Evolutionary conservation across 2,888 invertebrate genomes (phyloP), one percentile per base, ranked within the genome.

Genomic region (Argyresthia goedartella): DNA sequence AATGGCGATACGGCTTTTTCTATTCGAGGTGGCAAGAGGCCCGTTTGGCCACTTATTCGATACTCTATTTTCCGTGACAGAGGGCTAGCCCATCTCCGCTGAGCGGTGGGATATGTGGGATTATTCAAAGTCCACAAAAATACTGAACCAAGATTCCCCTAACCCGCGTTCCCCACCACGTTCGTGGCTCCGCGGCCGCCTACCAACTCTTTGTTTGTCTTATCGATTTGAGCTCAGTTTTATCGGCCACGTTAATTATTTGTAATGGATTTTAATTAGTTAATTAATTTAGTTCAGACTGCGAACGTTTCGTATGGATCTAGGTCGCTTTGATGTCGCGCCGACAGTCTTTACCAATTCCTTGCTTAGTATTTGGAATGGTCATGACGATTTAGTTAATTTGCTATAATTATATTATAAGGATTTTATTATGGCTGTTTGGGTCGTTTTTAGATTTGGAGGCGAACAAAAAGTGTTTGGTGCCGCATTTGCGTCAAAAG

Each of bases 221-320:
- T 69, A 72, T 73, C 68, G 72, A 71, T 69, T 53, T 62, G 66
- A 57, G 63, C 61, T 65, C 66, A 67, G 69, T 68, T 69, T 73
- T 69, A 73, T 71, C 72, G 72, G 60, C 60, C 55, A 54, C 62
- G 59, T 67, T 74, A 73, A 73, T 72, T 73, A 73, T 71, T 72
- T 71, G 70, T 73, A 73, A 75, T 74, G 77, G 79, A 67, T 74
- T 77, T 74, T 78, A 80, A 80, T 80, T 77, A 79, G 79, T 77
- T 79, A 77, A 80, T 79, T 76, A 74, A 77, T 76, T 77, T 76
- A 73, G 74, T 75, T 71, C 66, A 64, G 63, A 59, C 64, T 60
- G 60, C 56, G 61, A 59, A 62, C 65, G 62, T 60, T 58, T 53
- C 49, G 53, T 55, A 58, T 57, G 57, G 58, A 52, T 54, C 58